Base-by-base conservation (phyloP, 2,113 vertebrate genomes). In the Heloderma charlesbogerti region DNA sequence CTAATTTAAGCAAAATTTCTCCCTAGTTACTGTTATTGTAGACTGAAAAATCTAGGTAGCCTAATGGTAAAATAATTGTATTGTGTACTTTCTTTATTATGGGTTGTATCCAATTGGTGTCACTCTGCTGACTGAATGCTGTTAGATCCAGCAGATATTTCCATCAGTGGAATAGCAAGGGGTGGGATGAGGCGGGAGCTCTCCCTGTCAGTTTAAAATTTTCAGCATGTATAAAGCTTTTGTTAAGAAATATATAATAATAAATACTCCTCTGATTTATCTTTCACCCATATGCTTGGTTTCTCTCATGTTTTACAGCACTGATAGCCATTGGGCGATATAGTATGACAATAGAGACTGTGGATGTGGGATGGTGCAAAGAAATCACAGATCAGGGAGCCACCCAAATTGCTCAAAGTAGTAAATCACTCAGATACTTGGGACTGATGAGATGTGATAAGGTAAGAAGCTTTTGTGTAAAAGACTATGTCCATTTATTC, bases 361-460 rank as follows among this genome's bases (percentile, higher is more conserved):
- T 99, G 96, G 99, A 99, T 91, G 99, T 99, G 0, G 99, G 99
- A 84, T 99, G 99, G 99, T 99, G 99, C 96, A 99, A 99, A 94
- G 99, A 99, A 95, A 99, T 99, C 92, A 99, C 99, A 2, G 99
- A 99, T 95, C 98, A 98, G 93, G 99, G 99, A 94, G 99, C 99
- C 95, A 99, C 98, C 18, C 98, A 99, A 96, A 99, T 99, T 89
- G 99, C 99, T 84, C 98, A 98, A 95, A 99, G 98, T 98, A 99
- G 99, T 98, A 99, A 99, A 94, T 99, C 99, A 67, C 98, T 99
- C 88, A 97, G 98, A 94, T 99, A 99, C 89, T 94, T 99, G 97
- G 99, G 99, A 29, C 97, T 99, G 95, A 99, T 99, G 99, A 98
- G 99, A 95, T 99, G 99, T 87, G 99, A 99, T 97, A 99, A 99